Evolutionary conservation across 1,140 invertebrate genomes (phyloP).

Genomic region (Zaprionus gabonicus): DNA sequence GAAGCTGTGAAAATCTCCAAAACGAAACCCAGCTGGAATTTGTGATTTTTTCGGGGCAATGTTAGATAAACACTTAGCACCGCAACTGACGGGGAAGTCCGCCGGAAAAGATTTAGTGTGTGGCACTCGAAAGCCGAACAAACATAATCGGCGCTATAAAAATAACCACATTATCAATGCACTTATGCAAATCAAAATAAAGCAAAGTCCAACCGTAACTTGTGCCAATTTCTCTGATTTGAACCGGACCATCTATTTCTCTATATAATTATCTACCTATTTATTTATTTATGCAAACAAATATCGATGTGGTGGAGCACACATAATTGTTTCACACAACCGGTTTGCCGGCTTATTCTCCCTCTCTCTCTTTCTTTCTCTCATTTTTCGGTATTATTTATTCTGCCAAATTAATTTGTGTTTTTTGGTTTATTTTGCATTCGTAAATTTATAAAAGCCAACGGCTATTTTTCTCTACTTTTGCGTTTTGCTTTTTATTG

Average conservation of each 20-base stretch:
- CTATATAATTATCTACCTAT: not conserved
- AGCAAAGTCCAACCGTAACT: conserved; percentile 21
- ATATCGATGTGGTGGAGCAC: conserved; percentile 13
- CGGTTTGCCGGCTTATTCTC: conserved; percentile 4
- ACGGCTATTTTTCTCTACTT: conserved; percentile 4
- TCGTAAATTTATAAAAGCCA: conserved; percentile 42
- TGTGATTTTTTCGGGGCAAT: conserved; percentile 31
- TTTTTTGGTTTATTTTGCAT: conserved; percentile 22
- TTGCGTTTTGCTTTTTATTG: conserved; percentile 21
- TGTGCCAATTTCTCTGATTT: conserved; percentile 42
- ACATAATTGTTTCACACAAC: conserved; percentile 30
- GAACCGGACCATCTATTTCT: not conserved
- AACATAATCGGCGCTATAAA: conserved; percentile 25
- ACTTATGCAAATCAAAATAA: conserved; percentile 29
- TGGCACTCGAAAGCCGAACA: conserved; percentile 16
- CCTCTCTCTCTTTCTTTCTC: not conserved
- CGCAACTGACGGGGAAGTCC: conserved; percentile 32
- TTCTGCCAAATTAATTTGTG: conserved; percentile 32
- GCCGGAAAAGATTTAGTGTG: conserved; percentile 17
- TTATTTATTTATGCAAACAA: conserved; percentile 38
- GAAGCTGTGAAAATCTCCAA: conserved; percentile 6
- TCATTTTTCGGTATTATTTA: conserved; percentile 30
- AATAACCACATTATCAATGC: conserved; percentile 31
- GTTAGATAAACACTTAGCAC: conserved; percentile 32
- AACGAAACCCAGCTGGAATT: conserved; percentile 1